Conservation (phyloP, 2,888 invertebrate species). For the Folsomia candida region DNA sequence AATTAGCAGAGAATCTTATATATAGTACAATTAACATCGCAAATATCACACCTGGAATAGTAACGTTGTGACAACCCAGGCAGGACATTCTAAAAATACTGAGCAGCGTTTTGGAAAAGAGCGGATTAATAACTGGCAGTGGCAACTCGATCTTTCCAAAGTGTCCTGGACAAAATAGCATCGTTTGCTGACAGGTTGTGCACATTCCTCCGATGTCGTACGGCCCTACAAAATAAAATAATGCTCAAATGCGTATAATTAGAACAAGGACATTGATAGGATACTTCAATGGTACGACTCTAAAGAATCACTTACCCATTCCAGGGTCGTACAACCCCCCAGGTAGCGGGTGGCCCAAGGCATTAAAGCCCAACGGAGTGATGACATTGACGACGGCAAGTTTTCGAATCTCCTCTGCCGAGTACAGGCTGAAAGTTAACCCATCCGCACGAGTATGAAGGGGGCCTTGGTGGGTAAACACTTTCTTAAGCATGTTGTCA, state of each 20-base stretch:
- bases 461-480: conserved; percentile 33
- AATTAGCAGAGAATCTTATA: too few relatives aligned
- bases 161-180: conserved; percentile 80
- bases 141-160: conserved; percentile 91
- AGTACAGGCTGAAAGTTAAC: conserved; percentile 68
- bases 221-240: conserved; percentile 59
- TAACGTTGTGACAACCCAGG: conserved; percentile 67
- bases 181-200: conserved; percentile 70
- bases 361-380: conserved; percentile 75
- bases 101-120: conserved; percentile 74
- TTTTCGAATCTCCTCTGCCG: conserved; percentile 71
- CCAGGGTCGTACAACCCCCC: conserved; percentile 89
- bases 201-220: conserved; percentile 69
- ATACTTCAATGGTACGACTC: background rate
- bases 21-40: too few relatives aligned
- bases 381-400: conserved; percentile 78
- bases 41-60: conserved; percentile 60
- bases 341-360: conserved; percentile 73
- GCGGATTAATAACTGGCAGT: conserved; percentile 83
- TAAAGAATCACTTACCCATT: conserved; percentile 63
- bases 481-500: conserved; percentile 36
- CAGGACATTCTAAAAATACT: conserved; percentile 69
- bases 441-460: conserved; percentile 36
- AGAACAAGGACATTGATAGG: too few relatives aligned
- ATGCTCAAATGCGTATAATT: too few relatives aligned